A percentile compares a stretch with the other conserved stretches of the same genome.
Evolutionary conservation across 2,888 invertebrate genomes (phyloP).

Genomic region (Tenthredo livida): DNA sequence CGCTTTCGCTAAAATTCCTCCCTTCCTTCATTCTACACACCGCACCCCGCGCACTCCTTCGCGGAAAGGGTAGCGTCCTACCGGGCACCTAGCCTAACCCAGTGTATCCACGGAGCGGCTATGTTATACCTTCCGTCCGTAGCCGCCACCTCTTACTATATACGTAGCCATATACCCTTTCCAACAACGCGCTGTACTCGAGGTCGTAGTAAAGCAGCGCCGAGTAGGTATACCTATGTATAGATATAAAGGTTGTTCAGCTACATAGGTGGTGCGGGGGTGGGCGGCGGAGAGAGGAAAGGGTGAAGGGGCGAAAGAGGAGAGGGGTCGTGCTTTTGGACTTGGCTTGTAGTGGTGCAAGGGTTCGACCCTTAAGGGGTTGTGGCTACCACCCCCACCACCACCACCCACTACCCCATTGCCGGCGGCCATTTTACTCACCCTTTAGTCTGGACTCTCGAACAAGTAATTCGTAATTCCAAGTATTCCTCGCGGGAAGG

Average conservation of each 20-base stretch:
- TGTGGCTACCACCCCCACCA: slow-evolving; percentile 76
- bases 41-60: slow-evolving; percentile 37
- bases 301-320: slow-evolving; percentile 59
- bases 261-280: slow-evolving; percentile 58
- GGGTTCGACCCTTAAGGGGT: slow-evolving; percentile 78
- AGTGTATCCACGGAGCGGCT: slow-evolving; percentile 51
- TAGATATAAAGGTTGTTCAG: slow-evolving; percentile 76
- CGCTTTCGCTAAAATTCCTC: slow-evolving; percentile 72
- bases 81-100: slow-evolving; percentile 49
- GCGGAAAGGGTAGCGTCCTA: slow-evolving; percentile 49
- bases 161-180: slow-evolving; percentile 38
- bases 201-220: slow-evolving; percentile 63
- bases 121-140: slow-evolving; percentile 53
- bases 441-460: slow-evolving; percentile 73
- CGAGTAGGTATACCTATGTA: slow-evolving; percentile 64
- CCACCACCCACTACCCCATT: slow-evolving; percentile 59
- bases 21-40: slow-evolving; percentile 60
- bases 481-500: slow-evolving; percentile 48
- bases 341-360: slow-evolving; percentile 73
- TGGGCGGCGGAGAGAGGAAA: slow-evolving; percentile 59
- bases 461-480: slow-evolving; percentile 72
- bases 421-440: slow-evolving; percentile 78
- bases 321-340: slow-evolving; percentile 67
- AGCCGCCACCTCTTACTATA: slow-evolving; percentile 48
- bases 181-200: slow-evolving; percentile 62